Base-by-base conservation (phyloP, 2,888 invertebrate genomes). In the Cataglyphis cursor region DNA sequence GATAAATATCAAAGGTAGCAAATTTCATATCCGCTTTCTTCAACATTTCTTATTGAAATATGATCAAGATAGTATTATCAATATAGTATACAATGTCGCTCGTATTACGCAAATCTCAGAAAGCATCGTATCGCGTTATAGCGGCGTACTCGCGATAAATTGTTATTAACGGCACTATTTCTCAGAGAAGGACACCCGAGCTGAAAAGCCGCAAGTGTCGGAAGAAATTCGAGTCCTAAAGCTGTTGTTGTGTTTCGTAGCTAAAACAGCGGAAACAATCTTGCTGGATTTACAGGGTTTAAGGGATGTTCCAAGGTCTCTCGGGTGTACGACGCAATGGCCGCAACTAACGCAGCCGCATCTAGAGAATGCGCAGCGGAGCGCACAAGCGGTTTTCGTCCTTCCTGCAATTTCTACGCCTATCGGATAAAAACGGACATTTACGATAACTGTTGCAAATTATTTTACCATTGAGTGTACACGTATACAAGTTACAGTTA, bases 231-330 rank as follows among this genome's bases (percentile, higher is more conserved):
- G 59, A 80, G 35, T 48, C 59, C 57, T 72, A 31, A 24, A 8
- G 59, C 28, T 72, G 73, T 78, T 78, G 78, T 57, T 21, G 57
- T 59, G 59, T 72, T 72, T 80, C 44, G 48, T 80, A 72, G 59
- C 59, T 80, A 72, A 80, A 72, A 72, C 59, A 59, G 72, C 59
- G 78, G 78, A 80, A 80, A 80, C 78, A 80, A 80, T 80, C 59
- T 44, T 8, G 18, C 41, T 18, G 35, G 73, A 72, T 80, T 72
- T 35, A 31, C 78, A 24, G 44, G 59, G 24, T 72, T 72, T 80
- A 72, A 78, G 59, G 31, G 72, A 21, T 59, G 5, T 54, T 68
- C 8, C 31, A 44, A 68, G 41, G 24, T 59, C 59, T 72, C 73
- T 59, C 12, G 78, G 35, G 59, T 31, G 44, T 31, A 31, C 6